Evolutionary conservation across 2,888 invertebrate species (phyloP), one percentile per base, ranked within the genome.

Genomic region (Pristionchus exspectatus): DNA sequence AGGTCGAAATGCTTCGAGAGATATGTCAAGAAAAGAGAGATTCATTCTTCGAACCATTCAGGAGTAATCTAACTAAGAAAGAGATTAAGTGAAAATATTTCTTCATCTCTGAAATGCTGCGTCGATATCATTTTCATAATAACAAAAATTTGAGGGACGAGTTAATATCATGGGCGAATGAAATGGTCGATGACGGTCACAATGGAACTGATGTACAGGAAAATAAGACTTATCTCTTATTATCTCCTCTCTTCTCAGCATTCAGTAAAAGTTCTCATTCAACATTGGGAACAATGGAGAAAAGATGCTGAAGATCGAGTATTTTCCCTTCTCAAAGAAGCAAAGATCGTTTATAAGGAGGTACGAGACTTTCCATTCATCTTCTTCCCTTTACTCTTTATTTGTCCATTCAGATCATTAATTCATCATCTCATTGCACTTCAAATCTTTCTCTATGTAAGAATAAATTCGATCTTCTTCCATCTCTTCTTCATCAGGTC

Each of bases 231-330:
- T 1, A 10, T 50, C 44, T 10, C 10, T 50, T 50, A 50, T 50
- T 50, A 50, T 50, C 44, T 10, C 12, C 44, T 30, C 33, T 27
- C 14, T 77, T n/a, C 50, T 30, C n/a, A 85, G 85, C 38, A 85
- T 24, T 59, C 56, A 59, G 85, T 85, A 2, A 85, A 18, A 63
- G 33, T 44, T 16, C 30, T 85, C 33, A 50, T 85, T 33, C n/a
- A 44, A 30, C 44, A 33, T 30, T 85, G 85, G 85, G 63, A 85
- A n/a, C 24, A 85, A 33, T 85, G 85, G 85, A 85, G 56, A 30
- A 27, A 85, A 33, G 24, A 85, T 18, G 63, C 85, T 30, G 59
- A 85, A 24, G 44, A 83, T 18, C 7, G 54, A 83, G 54, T 50
- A 83, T 83, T 83, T 50, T 54, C 83, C 12, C 24, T 83, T 7